phyloP scores from a whole-genome alignment of 1,140 invertebrate species.

The Pomacea maculata region DNA sequence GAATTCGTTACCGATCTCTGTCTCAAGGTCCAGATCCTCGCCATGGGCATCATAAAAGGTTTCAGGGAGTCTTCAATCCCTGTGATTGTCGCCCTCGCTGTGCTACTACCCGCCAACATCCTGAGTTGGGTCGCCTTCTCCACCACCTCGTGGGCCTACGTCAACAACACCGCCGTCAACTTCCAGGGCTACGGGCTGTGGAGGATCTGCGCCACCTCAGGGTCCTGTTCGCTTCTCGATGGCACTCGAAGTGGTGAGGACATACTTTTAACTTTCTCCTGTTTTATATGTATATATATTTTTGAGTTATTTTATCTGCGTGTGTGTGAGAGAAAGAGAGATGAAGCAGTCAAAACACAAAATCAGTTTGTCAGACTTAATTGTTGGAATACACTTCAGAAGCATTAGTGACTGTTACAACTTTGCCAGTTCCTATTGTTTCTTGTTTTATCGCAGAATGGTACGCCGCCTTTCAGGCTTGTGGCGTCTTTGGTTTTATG shows the following conservation, averaged over 20 bases:
- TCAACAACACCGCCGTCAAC: background rate
- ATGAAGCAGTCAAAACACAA: too few species aligned
- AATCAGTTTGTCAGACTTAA: too few species aligned
- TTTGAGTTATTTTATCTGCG: slow-evolving; percentile 1
- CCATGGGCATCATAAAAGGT: background rate
- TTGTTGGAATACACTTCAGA: too few species aligned
- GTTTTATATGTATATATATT: slow-evolving; percentile 10
- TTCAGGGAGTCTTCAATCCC: too few species aligned
- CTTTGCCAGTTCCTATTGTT: background rate
- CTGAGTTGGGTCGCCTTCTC: slow-evolving; percentile 28
- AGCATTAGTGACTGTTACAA: background rate
- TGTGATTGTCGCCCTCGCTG: too few species aligned
- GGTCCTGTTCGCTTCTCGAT: slow-evolving; percentile 10
- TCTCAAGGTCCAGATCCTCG: background rate
- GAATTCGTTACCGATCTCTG: background rate
- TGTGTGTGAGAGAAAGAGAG: background rate
- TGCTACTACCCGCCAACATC: background rate
- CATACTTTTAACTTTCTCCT: background rate
- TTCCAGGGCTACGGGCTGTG: slow-evolving; percentile 22
- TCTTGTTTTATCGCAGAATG: slow-evolving; percentile 14
- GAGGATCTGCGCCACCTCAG: background rate
- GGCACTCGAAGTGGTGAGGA: slow-evolving; percentile 21
- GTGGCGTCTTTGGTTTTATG: slow-evolving; percentile 22
- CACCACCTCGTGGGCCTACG: slow-evolving; percentile 24
- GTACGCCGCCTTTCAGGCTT: slow-evolving; percentile 23